phyloP scores from a whole-genome alignment of 2,888 invertebrate species.

The Steromphala cineraria region DNA sequence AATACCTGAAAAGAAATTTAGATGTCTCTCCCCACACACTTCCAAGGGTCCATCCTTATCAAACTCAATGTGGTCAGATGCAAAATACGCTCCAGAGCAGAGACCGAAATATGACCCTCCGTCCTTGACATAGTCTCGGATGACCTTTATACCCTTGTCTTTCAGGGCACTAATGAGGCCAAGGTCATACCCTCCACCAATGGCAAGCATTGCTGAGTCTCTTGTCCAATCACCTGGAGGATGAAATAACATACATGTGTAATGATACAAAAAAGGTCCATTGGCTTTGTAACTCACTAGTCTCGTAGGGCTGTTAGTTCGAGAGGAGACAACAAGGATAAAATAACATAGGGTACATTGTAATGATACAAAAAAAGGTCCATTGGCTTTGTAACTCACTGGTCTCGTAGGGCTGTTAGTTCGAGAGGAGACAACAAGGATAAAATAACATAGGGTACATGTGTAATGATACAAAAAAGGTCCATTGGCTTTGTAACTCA shows the following conservation, averaged over 20 bases:
- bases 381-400: too few relatives aligned
- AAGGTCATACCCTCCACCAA: constrained; percentile 72
- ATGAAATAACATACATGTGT: background rate
- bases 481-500: too few relatives aligned
- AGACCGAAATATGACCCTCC: constrained; percentile 71
- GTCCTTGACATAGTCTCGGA: constrained; percentile 57
- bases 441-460: background rate
- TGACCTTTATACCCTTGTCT: constrained; percentile 46
- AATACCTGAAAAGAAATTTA: constrained; percentile 69
- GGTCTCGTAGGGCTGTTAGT: too few relatives aligned
- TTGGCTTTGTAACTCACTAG: too few relatives aligned
- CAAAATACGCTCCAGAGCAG: constrained; percentile 72
- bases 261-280: too few relatives aligned
- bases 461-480: background rate
- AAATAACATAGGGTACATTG: too few relatives aligned
- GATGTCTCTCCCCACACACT: constrained; percentile 62
- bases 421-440: too few relatives aligned
- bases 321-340: too few relatives aligned
- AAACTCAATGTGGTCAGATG: constrained; percentile 66
- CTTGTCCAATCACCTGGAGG: constrained; percentile 41
- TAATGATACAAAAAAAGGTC: too few relatives aligned
- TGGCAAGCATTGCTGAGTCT: constrained; percentile 46
- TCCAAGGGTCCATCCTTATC: constrained; percentile 67
- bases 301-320: too few relatives aligned
- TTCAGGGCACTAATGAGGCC: constrained; percentile 63